Conservation (phyloP, 2,797 vertebrate species). For the Hemitrygon akajei region DNA sequence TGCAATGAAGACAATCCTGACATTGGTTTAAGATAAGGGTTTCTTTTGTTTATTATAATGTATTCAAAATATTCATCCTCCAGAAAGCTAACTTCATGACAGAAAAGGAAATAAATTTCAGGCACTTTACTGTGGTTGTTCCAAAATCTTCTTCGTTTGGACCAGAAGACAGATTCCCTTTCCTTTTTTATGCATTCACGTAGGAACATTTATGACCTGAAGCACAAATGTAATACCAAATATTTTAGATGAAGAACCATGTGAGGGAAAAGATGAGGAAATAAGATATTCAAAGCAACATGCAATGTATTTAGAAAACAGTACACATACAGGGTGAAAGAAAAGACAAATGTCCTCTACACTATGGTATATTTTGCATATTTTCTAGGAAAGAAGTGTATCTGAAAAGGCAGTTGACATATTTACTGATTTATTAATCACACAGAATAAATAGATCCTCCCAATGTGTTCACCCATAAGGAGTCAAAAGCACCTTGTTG, state of each 20-base stretch:
- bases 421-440: background rate
- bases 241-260: background rate
- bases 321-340: background rate
- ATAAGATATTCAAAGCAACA: background rate
- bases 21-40: background rate
- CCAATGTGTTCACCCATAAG: background rate
- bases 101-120: background rate
- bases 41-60: background rate
- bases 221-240: background rate
- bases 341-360: background rate
- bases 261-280: background rate
- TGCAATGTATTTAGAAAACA: background rate
- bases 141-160: background rate
- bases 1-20: background rate
- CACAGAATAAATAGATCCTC: background rate
- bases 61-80: background rate
- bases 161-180: background rate
- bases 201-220: background rate
- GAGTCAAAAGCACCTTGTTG: background rate
- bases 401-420: background rate
- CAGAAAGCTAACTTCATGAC: no score
- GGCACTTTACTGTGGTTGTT: background rate
- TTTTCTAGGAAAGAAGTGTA: background rate
- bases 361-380: background rate
- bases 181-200: background rate